These are phyloP conservation scores for Psittacula echo DNA, from an alignment of 2,797 vertebrate genomes.

Conservation along the genomic window DNA sequence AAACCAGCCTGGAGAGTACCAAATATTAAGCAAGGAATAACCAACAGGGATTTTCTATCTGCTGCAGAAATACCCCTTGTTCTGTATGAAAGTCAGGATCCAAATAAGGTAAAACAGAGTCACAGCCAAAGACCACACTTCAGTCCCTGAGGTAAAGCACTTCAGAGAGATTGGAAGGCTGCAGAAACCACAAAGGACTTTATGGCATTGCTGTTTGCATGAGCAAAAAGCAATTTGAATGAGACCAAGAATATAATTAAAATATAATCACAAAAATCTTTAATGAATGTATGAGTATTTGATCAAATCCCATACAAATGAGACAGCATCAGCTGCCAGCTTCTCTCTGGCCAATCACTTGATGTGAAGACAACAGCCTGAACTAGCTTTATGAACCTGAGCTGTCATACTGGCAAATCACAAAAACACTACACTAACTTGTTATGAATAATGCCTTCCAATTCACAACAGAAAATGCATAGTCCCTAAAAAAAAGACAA, in stretches of 20 bases:
- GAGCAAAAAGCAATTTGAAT: neutral
- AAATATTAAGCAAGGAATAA: neutral
- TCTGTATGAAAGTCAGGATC: neutral
- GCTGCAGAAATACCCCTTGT: neutral
- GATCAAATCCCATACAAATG: neutral
- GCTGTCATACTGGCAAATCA: neutral
- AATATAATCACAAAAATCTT: neutral
- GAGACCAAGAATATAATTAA: neutral
- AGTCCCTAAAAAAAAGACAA: neutral
- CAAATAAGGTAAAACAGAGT: neutral
- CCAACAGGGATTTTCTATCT: neutral
- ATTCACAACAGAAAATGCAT: neutral
- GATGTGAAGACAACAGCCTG: neutral
- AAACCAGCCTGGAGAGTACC: neutral
- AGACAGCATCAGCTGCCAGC: neutral
- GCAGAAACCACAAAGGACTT: neutral
- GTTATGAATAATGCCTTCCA: neutral
- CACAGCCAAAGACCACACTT: neutral
- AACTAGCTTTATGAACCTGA: neutral
- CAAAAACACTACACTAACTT: neutral
- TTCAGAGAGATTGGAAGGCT: neutral
- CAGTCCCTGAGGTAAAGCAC: neutral
- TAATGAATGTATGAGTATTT: neutral
- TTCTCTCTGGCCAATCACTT: conserved; percentile 19
- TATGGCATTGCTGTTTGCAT: neutral